Conservation (phyloP, 2,113 vertebrate genomes). For the Polypterus senegalus region DNA sequence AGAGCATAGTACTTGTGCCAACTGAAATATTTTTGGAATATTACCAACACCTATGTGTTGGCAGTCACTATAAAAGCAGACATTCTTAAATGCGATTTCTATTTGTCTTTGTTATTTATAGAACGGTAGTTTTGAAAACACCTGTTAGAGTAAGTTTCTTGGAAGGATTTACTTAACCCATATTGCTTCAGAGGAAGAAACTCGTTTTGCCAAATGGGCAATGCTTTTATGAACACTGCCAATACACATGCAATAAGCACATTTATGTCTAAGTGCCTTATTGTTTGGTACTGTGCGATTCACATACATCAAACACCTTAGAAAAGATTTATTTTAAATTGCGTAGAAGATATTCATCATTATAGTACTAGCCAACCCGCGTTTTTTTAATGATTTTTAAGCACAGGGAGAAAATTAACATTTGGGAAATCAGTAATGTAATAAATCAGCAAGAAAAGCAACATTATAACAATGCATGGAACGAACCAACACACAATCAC, state of each 20-base stretch:
- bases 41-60: too few relatives aligned
- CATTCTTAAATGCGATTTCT: too few relatives aligned
- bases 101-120: slow-evolving; percentile 45
- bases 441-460: too few relatives aligned
- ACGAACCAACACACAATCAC: too few relatives aligned
- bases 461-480: too few relatives aligned
- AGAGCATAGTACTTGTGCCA: too few relatives aligned
- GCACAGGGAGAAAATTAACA: too few relatives aligned
- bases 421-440: too few relatives aligned
- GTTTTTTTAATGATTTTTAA: too few relatives aligned
- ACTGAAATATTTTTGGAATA: too few relatives aligned
- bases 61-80: slow-evolving; percentile 17
- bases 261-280: slow-evolving; percentile 6
- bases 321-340: slow-evolving; percentile 28
- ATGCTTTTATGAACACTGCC: slow-evolving; percentile 23
- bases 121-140: slow-evolving; percentile 31
- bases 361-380: too few relatives aligned
- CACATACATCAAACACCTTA: slow-evolving; percentile 46
- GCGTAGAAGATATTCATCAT: slow-evolving; percentile 39
- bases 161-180: slow-evolving; percentile 28
- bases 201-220: slow-evolving; percentile 22
- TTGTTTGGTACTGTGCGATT: slow-evolving; percentile 37
- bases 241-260: slow-evolving; percentile 21
- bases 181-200: slow-evolving; percentile 22
- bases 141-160: slow-evolving; percentile 30